phyloP scores from a whole-genome alignment of 1,140 invertebrate species.

The Sesamia nonagrioides region DNA sequence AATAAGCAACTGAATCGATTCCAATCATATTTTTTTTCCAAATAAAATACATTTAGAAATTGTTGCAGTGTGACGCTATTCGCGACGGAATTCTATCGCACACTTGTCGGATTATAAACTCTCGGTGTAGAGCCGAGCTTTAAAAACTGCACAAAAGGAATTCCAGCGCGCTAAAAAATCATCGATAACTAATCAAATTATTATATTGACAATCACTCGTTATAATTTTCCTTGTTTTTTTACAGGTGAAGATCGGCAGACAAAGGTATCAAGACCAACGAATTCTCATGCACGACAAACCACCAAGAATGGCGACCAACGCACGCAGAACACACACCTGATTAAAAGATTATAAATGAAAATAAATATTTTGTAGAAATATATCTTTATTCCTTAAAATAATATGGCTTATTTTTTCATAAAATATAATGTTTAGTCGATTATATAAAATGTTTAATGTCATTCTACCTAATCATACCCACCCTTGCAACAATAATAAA shows the following conservation, averaged over 20 bases:
- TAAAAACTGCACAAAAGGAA: no score
- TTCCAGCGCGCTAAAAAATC: no score
- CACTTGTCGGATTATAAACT: no score
- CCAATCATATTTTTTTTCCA: no score
- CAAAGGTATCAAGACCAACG: conserved; percentile 32
- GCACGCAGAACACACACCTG: background rate
- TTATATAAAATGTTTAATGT: conserved; percentile 34
- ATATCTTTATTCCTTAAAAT: conserved; percentile 45
- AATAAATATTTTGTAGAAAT: conserved; percentile 36
- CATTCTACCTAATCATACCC: conserved; percentile 31
- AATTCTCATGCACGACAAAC: conserved; percentile 26
- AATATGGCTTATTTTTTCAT: conserved; percentile 51
- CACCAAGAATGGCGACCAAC: conserved; percentile 25
- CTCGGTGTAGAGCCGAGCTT: no score
- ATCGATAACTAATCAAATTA: background rate
- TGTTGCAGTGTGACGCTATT: no score
- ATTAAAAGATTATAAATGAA: conserved; percentile 31
- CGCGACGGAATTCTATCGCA: no score
- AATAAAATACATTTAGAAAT: no score
- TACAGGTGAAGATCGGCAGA: conserved; percentile 32
- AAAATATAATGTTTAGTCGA: conserved; percentile 40
- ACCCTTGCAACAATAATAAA: conserved; percentile 37
- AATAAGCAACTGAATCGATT: no score
- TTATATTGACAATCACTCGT: background rate
- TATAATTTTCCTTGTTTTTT: background rate